A percentile compares a stretch with the other conserved stretches of the same genome.
These are phyloP conservation scores for Eupsittula cactorum DNA, from an alignment of 2,113 vertebrate genomes.

Conservation along the genomic window DNA sequence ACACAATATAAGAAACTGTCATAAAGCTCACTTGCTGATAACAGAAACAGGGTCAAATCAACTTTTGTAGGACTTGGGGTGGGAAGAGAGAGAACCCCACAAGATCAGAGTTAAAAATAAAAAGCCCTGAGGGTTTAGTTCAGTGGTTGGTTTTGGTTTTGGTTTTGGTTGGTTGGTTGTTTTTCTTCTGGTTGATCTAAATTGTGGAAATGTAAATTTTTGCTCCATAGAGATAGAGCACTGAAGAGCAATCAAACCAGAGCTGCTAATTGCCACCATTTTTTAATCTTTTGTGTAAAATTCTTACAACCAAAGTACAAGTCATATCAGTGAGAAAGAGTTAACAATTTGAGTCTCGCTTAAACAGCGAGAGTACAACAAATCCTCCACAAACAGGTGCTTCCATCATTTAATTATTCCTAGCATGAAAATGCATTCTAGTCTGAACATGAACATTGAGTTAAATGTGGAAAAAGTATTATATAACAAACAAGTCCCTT, in stretches of 20 bases:
- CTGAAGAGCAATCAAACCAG: background rate
- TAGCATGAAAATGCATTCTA: background rate
- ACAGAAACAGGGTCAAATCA: background rate
- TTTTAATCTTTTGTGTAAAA: background rate
- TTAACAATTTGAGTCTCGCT: background rate
- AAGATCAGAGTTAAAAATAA: background rate
- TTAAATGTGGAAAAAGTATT: background rate
- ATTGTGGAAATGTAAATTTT: background rate
- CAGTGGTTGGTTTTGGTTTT: background rate
- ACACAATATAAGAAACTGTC: background rate
- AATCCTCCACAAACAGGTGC: background rate
- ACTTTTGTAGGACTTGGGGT: background rate
- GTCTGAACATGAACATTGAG: background rate
- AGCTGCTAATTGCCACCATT: background rate
- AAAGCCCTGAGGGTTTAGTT: background rate
- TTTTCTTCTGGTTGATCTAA: background rate
- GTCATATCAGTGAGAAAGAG: background rate
- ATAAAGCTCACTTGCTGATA: background rate
- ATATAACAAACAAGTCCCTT: background rate
- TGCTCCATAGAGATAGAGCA: background rate
- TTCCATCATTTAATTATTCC: background rate
- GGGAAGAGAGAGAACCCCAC: background rate
- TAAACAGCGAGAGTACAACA: background rate
- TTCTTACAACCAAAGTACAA: background rate
- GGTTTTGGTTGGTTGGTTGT: background rate